Percentiles rank a stretch among this genome's conserved stretches.
phyloP scores from a whole-genome alignment of 2,888 invertebrate genomes.

The Choristoneura rosaceana region DNA sequence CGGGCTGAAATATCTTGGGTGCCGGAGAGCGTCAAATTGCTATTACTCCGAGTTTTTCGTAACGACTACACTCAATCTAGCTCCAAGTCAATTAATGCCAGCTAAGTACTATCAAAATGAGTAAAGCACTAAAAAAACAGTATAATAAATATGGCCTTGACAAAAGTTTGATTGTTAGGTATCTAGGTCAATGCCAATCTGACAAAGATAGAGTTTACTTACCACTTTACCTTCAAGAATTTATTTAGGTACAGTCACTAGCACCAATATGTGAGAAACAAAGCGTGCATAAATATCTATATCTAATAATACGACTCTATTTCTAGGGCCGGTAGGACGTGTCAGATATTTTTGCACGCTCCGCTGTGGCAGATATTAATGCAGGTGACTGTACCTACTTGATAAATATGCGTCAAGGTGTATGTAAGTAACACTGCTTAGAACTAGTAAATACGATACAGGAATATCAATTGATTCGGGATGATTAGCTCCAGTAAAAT shows the following conservation, averaged over 20 bases:
- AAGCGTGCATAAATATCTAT: too few relatives aligned
- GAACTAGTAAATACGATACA: conserved; percentile 1
- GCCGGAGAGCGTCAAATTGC: conserved; percentile 7
- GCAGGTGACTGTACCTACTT: too few relatives aligned
- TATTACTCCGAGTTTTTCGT: neutral
- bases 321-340: too few relatives aligned
- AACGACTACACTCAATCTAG: conserved; percentile 7
- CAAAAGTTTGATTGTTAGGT: conserved; percentile 7
- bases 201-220: conserved; percentile 12
- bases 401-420: conserved; percentile 27
- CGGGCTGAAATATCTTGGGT: neutral
- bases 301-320: too few relatives aligned
- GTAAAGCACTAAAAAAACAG: neutral
- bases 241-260: conserved; percentile 20
- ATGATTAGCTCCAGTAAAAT: too few relatives aligned
- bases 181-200: conserved; percentile 23
- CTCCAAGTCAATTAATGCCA: neutral
- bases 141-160: neutral
- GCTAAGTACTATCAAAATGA: neutral
- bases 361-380: too few relatives aligned
- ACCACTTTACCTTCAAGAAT: conserved; percentile 18
- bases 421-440: conserved; percentile 1
- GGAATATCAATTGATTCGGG: conserved; percentile 20
- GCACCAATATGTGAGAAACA: too few relatives aligned
- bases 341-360: too few relatives aligned